phyloP scores from a whole-genome alignment of 2,113 vertebrate species.

The Ammodytes dubius region DNA sequence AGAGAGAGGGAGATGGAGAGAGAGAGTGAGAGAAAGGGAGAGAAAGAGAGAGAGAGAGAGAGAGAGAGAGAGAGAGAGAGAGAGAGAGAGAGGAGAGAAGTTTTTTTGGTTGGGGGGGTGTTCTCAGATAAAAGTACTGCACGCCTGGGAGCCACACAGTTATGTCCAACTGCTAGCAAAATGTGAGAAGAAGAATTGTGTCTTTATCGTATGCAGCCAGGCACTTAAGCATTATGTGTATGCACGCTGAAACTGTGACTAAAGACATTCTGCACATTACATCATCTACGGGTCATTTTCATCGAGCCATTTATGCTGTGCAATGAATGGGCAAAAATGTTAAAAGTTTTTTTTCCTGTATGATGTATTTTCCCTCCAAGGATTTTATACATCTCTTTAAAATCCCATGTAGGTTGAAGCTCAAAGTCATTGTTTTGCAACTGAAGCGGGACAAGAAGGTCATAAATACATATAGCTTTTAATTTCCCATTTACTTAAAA shows the following conservation, averaged over 20 bases:
- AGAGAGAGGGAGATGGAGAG: background rate
- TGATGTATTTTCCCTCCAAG: background rate
- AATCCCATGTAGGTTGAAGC: background rate
- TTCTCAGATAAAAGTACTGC: conserved; percentile 44
- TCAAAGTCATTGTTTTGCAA: too few relatives aligned
- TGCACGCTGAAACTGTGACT: conserved; percentile 43
- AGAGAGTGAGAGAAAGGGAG: conserved; percentile 33
- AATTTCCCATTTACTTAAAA: too few relatives aligned
- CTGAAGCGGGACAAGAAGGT: too few relatives aligned
- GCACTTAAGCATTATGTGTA: conserved; percentile 21
- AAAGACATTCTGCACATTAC: conserved; percentile 22
- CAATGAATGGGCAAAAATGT: background rate
- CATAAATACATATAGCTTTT: too few relatives aligned
- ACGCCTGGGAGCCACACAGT: conserved; percentile 27
- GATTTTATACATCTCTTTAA: background rate
- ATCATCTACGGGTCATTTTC: conserved; percentile 32
- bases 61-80: conserved; percentile 55
- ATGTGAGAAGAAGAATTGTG: conserved; percentile 2
- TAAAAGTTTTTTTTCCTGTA: background rate
- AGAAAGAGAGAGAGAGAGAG: conserved; percentile 53
- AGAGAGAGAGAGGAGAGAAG: conserved; percentile 24
- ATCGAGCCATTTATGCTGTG: conserved; percentile 1
- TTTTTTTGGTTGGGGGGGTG: conserved; percentile 8
- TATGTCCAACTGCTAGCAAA: conserved; percentile 18
- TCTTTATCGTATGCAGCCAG: conserved; percentile 26